phyloP scores from a whole-genome alignment of 2,113 vertebrate species.

The Ciconia stormi region DNA sequence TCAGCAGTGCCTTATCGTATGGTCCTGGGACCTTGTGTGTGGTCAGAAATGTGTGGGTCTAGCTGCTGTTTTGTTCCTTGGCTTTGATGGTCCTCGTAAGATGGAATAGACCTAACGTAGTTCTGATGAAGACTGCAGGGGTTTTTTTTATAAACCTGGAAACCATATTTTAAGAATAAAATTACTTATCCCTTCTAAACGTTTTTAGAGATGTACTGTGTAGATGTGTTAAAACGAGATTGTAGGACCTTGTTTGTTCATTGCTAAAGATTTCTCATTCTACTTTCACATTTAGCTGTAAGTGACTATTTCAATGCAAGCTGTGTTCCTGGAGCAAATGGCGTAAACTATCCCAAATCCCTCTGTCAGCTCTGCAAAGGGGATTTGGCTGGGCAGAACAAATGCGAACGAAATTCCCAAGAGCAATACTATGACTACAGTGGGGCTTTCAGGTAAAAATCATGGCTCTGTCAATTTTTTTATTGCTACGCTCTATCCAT shows the following conservation, averaged over 20 bases:
- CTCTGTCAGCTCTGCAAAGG: conserved; percentile 88
- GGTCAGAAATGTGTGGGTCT: not conserved
- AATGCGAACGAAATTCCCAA: conserved; percentile 72
- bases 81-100: not conserved
- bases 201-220: not conserved
- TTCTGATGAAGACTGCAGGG: not conserved
- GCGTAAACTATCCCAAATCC: conserved; percentile 59
- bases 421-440: conserved; percentile 87
- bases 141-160: not conserved
- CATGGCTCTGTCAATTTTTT: not conserved
- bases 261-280: not conserved
- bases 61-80: not conserved
- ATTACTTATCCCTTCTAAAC: not conserved
- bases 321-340: conserved; percentile 87
- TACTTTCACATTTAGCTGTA: conserved; percentile 75
- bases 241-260: not conserved
- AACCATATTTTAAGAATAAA: not conserved
- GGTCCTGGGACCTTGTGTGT: not conserved
- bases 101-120: not conserved
- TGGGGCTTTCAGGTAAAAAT: conserved; percentile 91
- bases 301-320: conserved; percentile 87
- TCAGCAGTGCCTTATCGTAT: accelerated
- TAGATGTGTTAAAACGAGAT: not conserved
- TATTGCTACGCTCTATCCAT: accelerated
- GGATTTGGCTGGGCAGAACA: conserved; percentile 55